Base-by-base conservation (phyloP, 1,140 invertebrate genomes). In the Bombus soroeensis region DNA sequence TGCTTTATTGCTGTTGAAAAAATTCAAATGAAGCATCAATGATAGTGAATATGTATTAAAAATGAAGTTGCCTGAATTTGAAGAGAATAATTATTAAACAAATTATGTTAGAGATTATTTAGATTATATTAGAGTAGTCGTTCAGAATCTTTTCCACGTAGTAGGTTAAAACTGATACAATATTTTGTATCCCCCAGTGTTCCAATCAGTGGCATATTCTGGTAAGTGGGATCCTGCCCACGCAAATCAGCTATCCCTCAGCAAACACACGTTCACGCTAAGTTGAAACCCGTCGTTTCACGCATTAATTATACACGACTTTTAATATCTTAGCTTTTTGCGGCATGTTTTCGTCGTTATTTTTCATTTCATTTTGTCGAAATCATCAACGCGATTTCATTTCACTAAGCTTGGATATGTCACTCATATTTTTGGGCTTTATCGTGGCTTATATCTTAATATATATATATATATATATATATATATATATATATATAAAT, bases 151-250 rank as follows among this genome's bases (percentile, higher is more conserved):
- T 22, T 73, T 83, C 78, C 80, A 79, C 12, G 15, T 85, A 88
- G 85, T 88, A 83, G 75, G 43, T 84, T 90, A 85, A 93, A 95
- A 95, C 95, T 95, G 94, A 95, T 93, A 92, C 93, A 93, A 94
- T 95, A 90, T 95, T 95, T 95, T 95, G 92, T 95, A 95, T 95
- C 94, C 94, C 95, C 96, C 96, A 98, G 97, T 98, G 97, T 98
- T 98, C 97, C 98, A 98, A 97, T 98, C 97, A 96, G 97, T 98
- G 97, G 98, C 98, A 96, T 98, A 98, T 96, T 98, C 97, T 96
- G 98, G 98, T 98, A 98, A 98, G 97, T 97, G 96, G 96, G 95
- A 95, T 93, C 91, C 92, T 90, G 93, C 94, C 94, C 94, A 94
- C 94, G 92, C 92, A 93, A 93, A 91, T 91, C 92, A 92, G 92